Evolutionary conservation across 2,888 invertebrate species (phyloP).

Genomic region (Tortricodes alternella): DNA sequence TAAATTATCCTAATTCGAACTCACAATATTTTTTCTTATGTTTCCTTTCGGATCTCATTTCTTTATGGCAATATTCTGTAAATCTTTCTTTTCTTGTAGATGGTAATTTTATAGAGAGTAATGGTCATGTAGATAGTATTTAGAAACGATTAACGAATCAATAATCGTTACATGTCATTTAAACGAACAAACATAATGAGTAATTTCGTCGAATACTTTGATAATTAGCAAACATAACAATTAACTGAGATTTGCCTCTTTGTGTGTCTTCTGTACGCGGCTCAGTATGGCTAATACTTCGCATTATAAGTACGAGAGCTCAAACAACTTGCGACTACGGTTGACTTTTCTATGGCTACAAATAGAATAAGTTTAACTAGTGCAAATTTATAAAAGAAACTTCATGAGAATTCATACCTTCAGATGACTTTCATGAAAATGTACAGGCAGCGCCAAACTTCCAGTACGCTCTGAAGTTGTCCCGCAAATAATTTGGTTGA

Average conservation of each 20-base stretch:
- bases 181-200: slow-evolving; percentile 8
- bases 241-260: not conserved
- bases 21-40: not conserved
- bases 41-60: slow-evolving; percentile 15
- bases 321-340: no score
- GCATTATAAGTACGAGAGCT: no score
- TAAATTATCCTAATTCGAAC: not conserved
- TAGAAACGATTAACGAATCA: not conserved
- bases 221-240: not conserved
- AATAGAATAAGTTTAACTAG: slow-evolving; percentile 20
- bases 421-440: no score
- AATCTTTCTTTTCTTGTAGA: not conserved
- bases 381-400: no score
- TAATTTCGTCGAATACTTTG: not conserved
- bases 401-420: no score
- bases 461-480: no score
- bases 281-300: no score
- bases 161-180: slow-evolving; percentile 17
- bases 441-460: no score
- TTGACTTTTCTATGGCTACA: slow-evolving; percentile 17
- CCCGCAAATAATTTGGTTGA: no score
- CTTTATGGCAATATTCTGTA: not conserved
- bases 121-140: not conserved
- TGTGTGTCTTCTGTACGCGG: not conserved
- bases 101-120: not conserved